Evolutionary conservation across 2,797 vertebrate genomes (phyloP).

Genomic region (Anomalospiza imberbis): DNA sequence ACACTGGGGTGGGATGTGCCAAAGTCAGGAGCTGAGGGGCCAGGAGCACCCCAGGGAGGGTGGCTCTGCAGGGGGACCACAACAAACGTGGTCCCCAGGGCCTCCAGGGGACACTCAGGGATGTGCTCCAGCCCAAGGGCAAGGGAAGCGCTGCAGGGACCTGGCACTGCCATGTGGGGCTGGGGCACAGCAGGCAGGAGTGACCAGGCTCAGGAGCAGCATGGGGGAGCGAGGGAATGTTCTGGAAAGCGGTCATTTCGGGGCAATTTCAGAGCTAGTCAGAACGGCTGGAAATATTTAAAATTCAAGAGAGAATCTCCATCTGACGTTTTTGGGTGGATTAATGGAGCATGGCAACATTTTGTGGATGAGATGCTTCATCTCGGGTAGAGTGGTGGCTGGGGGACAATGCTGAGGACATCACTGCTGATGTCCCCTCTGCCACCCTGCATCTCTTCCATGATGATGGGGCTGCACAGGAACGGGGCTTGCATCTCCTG

Average conservation of each 20-base stretch:
- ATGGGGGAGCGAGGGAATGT: neutral
- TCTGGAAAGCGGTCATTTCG: neutral
- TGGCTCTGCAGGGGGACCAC: neutral
- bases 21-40: neutral
- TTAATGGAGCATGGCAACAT: constrained; percentile 34
- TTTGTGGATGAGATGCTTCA: constrained; percentile 17
- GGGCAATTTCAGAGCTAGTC: neutral
- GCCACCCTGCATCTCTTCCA: neutral
- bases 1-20: neutral
- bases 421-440: neutral
- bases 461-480: neutral
- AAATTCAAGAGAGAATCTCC: constrained; percentile 26
- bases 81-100: rapidly evolving
- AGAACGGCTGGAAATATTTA: neutral
- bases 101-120: rapidly evolving
- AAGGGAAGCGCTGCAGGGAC: rapidly evolving
- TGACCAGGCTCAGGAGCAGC: rapidly evolving
- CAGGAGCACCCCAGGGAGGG: neutral
- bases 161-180: neutral
- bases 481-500: neutral
- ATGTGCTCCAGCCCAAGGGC: rapidly evolving
- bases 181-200: neutral
- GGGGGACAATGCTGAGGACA: neutral
- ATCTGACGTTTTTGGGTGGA: constrained; percentile 26
- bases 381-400: neutral